Evolutionary conservation across 2,888 invertebrate species (phyloP).

Genomic region (Amblyteles armatorius): DNA sequence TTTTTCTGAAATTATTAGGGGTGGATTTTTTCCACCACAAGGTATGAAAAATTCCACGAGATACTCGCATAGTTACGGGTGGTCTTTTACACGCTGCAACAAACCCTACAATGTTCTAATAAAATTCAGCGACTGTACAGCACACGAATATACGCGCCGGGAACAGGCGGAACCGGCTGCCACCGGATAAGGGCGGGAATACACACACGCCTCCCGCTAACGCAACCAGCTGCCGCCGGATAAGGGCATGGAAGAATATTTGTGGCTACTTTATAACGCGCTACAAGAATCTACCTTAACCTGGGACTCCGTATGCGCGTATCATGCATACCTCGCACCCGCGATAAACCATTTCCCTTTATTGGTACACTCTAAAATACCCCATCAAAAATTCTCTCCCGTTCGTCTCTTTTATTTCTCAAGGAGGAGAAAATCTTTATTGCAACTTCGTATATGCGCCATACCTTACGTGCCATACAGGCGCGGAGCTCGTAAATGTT

Average conservation of each 20-base stretch:
- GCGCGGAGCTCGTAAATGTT: constrained; percentile 42
- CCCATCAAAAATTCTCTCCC: constrained; percentile 38
- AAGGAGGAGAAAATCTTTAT: constrained; percentile 32
- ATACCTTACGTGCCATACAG: background rate
- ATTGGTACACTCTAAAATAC: constrained; percentile 48
- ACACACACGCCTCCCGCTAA: background rate
- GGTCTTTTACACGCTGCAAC: constrained; percentile 1
- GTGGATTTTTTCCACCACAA: background rate
- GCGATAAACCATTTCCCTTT: constrained; percentile 8
- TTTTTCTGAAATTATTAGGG: no score
- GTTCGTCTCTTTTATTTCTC: constrained; percentile 11
- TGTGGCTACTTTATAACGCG: constrained; percentile 29
- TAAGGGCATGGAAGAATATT: constrained; percentile 15
- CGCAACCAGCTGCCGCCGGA: background rate
- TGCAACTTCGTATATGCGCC: constrained; percentile 11
- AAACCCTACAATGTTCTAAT: background rate
- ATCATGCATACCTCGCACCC: background rate
- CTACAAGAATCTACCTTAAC: constrained; percentile 26
- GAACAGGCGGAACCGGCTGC: background rate
- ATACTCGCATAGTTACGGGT: background rate
- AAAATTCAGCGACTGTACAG: background rate
- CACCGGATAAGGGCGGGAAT: background rate
- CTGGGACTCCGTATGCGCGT: background rate
- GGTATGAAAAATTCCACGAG: background rate
- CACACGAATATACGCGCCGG: background rate